phyloP scores from a whole-genome alignment of 2,888 invertebrate species.

The Rosalia funebris region DNA sequence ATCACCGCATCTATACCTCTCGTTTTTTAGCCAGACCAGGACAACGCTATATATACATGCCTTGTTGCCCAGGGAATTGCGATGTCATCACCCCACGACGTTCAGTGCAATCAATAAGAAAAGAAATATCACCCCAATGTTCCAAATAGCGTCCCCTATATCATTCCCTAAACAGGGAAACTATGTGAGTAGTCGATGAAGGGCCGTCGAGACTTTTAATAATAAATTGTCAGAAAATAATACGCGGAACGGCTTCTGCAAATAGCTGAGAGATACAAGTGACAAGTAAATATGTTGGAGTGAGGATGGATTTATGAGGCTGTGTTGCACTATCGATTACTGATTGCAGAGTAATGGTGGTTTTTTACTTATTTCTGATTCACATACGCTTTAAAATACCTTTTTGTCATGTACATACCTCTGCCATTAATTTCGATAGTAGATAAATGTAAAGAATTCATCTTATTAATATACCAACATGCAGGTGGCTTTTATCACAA shows the following conservation, averaged over 20 bases:
- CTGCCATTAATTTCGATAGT: not conserved
- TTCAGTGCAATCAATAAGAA: slow-evolving; percentile 29
- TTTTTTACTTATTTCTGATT: slow-evolving; percentile 28
- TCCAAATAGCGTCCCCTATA: slow-evolving; percentile 19
- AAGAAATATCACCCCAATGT: slow-evolving; percentile 31
- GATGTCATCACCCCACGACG: slow-evolving; percentile 29
- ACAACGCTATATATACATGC: too few relatives aligned
- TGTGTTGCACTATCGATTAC: slow-evolving; percentile 33
- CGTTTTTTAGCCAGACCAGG: too few relatives aligned
- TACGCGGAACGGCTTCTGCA: slow-evolving; percentile 45
- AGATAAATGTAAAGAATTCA: not conserved
- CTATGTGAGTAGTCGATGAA: slow-evolving; percentile 14
- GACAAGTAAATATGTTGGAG: slow-evolving; percentile 50
- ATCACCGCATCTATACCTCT: too few relatives aligned
- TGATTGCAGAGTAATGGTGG: slow-evolving; percentile 31
- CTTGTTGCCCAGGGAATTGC: slow-evolving; percentile 30
- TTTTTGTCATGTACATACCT: slow-evolving; percentile 1
- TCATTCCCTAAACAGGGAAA: slow-evolving; percentile 5
- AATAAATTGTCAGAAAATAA: slow-evolving; percentile 42
- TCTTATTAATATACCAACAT: slow-evolving; percentile 1
- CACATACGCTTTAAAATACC: slow-evolving; percentile 20
- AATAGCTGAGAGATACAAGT: slow-evolving; percentile 48
- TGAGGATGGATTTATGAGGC: slow-evolving; percentile 32
- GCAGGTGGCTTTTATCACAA: too few relatives aligned
- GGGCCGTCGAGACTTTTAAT: slow-evolving; percentile 33